A percentile compares a stretch with the other conserved stretches of the same genome.
These are phyloP conservation scores for Aspidiotus destructor DNA, from an alignment of 2,888 invertebrate genomes.

Conservation along the genomic window DNA sequence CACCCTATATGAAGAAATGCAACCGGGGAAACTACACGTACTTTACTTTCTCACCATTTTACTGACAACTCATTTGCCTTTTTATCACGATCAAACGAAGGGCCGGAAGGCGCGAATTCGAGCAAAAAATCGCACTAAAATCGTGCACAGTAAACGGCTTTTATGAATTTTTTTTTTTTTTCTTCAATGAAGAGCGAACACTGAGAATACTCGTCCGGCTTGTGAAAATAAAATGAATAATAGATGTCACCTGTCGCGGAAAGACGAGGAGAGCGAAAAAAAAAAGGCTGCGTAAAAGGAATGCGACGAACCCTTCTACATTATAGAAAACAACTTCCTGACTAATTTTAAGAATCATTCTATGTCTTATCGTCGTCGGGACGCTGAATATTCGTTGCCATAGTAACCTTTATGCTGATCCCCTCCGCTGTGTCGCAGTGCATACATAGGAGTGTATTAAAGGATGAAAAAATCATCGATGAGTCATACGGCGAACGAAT, in stretches of 20 bases:
- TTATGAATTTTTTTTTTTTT: too few species aligned
- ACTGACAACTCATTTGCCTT: too few species aligned
- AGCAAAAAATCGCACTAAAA: too few species aligned
- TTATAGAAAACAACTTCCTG: background rate
- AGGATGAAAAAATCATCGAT: slow-evolving; percentile 2
- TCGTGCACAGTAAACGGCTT: too few species aligned
- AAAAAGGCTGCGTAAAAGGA: background rate
- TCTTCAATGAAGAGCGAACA: too few species aligned
- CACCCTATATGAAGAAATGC: too few species aligned
- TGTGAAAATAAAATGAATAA: too few species aligned
- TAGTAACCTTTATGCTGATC: slow-evolving; percentile 4
- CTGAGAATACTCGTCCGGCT: too few species aligned
- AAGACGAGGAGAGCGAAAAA: slow-evolving; percentile 5
- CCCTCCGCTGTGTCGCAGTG: background rate
- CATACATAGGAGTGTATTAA: background rate
- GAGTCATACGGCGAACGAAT: background rate
- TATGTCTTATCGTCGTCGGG: slow-evolving; percentile 12
- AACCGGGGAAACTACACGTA: too few species aligned
- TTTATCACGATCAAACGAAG: too few species aligned
- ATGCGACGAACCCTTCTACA: background rate
- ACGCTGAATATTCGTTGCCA: slow-evolving; percentile 9
- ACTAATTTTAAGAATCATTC: slow-evolving; percentile 9
- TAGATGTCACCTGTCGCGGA: background rate
- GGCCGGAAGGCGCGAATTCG: too few species aligned
- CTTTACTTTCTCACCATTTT: too few species aligned